Percentiles rank a stretch among this genome's conserved stretches.
Conservation (phyloP, 2,113 vertebrate genomes). For the Pagrus major region DNA sequence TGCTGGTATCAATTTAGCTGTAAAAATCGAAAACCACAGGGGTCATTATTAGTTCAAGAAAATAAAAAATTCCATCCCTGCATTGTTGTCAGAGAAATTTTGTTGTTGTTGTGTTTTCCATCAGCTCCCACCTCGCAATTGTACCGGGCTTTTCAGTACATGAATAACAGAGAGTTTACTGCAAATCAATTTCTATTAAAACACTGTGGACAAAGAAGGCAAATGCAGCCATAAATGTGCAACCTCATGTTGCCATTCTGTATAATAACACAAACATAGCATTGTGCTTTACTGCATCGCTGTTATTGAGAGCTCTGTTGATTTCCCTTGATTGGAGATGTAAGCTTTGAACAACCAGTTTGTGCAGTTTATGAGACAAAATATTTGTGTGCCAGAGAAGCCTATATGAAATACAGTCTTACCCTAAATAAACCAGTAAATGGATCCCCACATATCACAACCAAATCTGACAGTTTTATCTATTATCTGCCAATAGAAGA, state of each 20-base stretch:
- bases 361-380: background rate
- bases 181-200: constrained; percentile 38
- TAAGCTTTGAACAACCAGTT: background rate
- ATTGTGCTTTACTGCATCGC: background rate
- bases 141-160: background rate
- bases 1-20: background rate
- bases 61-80: background rate
- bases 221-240: background rate
- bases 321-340: background rate
- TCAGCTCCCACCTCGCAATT: background rate
- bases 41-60: background rate
- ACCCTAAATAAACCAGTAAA: constrained; percentile 1
- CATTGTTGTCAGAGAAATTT: background rate
- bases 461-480: constrained; percentile 46
- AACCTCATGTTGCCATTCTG: background rate
- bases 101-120: too few species aligned
- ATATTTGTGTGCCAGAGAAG: background rate
- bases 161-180: constrained; percentile 9
- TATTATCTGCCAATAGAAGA: constrained; percentile 29
- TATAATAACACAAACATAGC: background rate
- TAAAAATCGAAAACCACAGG: background rate
- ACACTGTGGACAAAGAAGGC: constrained; percentile 4
- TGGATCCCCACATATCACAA: constrained; percentile 11
- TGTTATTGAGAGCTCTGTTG: background rate
- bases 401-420: background rate